Percentiles rank a stretch among this genome's conserved stretches.
These are phyloP conservation scores for Corydoras sp. DNA, from an alignment of 2,113 vertebrate species.

Conservation along the genomic window DNA sequence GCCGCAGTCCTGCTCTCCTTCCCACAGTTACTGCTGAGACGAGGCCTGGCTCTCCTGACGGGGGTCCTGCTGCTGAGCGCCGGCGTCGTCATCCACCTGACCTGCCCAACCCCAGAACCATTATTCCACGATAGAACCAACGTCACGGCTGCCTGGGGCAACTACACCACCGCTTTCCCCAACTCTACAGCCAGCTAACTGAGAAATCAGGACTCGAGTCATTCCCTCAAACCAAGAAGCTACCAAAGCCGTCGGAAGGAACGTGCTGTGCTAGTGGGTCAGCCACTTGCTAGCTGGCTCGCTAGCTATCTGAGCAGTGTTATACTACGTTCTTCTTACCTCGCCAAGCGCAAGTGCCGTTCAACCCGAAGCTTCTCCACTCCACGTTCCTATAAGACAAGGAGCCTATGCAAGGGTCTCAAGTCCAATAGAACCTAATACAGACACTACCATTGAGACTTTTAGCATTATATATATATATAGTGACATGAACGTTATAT, in stretches of 20 bases:
- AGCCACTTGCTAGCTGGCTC: background rate
- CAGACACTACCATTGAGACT: too few relatives aligned
- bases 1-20: conserved; percentile 45
- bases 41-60: conserved; percentile 50
- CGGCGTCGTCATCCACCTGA: conserved; percentile 51
- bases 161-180: conserved; percentile 38
- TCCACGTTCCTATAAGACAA: background rate
- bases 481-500: too few relatives aligned
- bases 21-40: conserved; percentile 57
- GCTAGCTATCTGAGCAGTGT: conserved; percentile 1
- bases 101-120: conserved; percentile 49
- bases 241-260: background rate
- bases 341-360: background rate
- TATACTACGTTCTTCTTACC: conserved; percentile 5
- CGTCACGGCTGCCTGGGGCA: conserved; percentile 51
- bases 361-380: background rate
- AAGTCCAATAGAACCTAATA: too few relatives aligned
- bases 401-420: too few relatives aligned
- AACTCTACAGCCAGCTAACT: conserved; percentile 29
- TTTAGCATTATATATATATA: too few relatives aligned
- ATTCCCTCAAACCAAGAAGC: background rate
- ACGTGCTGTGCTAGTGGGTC: background rate
- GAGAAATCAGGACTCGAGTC: background rate
- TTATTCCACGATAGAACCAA: conserved; percentile 40
- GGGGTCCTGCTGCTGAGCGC: conserved; percentile 43